Conservation (phyloP, 1,140 invertebrate genomes). For the Sycobia sp. region DNA sequence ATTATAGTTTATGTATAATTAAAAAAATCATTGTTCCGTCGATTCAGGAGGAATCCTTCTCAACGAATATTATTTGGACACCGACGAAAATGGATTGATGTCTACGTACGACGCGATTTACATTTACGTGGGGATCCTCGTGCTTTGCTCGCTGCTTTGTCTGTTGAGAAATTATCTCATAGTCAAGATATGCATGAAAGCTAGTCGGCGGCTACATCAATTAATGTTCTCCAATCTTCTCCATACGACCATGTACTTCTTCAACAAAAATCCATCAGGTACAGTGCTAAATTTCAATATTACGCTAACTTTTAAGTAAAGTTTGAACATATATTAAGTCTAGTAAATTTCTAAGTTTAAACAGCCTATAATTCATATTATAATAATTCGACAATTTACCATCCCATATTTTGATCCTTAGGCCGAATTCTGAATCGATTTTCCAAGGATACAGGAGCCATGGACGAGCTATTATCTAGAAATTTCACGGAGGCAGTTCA, state of each 20-base stretch:
- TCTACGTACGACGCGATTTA: slow-evolving; percentile 47
- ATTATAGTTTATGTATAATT: no score
- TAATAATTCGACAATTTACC: no score
- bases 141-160: slow-evolving; percentile 59
- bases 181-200: slow-evolving; percentile 81
- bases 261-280: slow-evolving; percentile 82
- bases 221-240: slow-evolving; percentile 81
- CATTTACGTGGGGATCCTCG: slow-evolving; percentile 55
- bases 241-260: slow-evolving; percentile 81
- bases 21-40: no score
- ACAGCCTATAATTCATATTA: no score
- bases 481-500: slow-evolving; percentile 71
- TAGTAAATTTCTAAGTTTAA: neutral
- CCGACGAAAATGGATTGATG: slow-evolving; percentile 47
- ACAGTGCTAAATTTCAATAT: slow-evolving; percentile 3
- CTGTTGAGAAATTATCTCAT: slow-evolving; percentile 70
- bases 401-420: no score
- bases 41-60: no score
- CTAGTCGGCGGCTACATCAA: slow-evolving; percentile 81
- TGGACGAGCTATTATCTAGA: slow-evolving; percentile 79
- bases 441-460: slow-evolving; percentile 80
- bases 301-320: no score
- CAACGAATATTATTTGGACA: no score
- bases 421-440: slow-evolving; percentile 80
- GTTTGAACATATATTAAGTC: no score